A percentile compares a stretch with the other conserved stretches of the same genome.
phyloP scores from a whole-genome alignment of 2,888 invertebrate genomes.

The Cantharis rufa region DNA sequence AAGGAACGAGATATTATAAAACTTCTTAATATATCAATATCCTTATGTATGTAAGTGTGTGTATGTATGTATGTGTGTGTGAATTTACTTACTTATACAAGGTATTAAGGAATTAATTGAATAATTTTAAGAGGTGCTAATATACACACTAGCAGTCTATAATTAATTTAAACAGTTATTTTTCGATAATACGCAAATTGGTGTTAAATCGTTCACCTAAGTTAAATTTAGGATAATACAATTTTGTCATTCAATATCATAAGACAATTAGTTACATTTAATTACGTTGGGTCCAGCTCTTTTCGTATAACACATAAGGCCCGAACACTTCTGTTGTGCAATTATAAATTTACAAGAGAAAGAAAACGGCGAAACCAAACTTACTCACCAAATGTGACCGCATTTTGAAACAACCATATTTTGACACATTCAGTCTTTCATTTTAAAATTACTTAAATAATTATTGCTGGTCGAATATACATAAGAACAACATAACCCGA shows the following conservation, averaged over 20 bases:
- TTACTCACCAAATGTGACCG: not conserved
- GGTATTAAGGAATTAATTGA: not conserved
- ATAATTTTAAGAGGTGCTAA: not conserved
- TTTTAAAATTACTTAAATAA: not conserved
- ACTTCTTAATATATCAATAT: not conserved
- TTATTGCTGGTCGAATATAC: not conserved
- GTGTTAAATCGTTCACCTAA: slow-evolving; percentile 19
- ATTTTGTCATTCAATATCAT: not conserved
- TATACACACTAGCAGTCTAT: slow-evolving; percentile 16
- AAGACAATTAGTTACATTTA: not conserved
- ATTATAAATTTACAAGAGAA: not conserved
- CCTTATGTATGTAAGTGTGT: not conserved
- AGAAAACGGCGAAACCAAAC: not conserved
- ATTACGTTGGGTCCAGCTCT: not conserved
- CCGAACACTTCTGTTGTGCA: slow-evolving; percentile 9
- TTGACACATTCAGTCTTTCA: not conserved
- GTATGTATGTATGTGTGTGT: not conserved
- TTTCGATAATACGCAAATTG: slow-evolving; percentile 5
- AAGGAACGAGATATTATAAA: not conserved
- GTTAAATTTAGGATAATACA: not conserved
- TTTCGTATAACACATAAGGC: slow-evolving; percentile 6
- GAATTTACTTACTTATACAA: not conserved
- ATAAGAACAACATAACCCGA: not conserved
- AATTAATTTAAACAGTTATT: slow-evolving; percentile 10
- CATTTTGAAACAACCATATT: not conserved